phyloP scores from a whole-genome alignment of 2,888 invertebrate species.

The Pachydiplax longipennis region DNA sequence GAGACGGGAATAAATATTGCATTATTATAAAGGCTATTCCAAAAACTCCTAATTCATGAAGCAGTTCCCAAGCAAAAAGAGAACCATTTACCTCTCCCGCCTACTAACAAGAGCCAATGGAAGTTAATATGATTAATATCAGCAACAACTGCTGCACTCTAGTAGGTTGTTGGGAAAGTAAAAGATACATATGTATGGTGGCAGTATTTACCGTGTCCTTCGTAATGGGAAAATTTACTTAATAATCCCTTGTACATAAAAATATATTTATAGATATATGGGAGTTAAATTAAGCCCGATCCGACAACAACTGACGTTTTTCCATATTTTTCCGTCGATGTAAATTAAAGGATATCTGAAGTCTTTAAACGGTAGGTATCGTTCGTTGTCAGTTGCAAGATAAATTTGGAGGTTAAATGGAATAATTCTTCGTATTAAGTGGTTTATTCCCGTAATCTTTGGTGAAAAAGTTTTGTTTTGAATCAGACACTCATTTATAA shows the following conservation, averaged over 20 bases:
- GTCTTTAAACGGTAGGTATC: slow-evolving; percentile 28
- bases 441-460: background rate
- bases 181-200: slow-evolving; percentile 31
- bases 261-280: background rate
- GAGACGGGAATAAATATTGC: no score
- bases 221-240: slow-evolving; percentile 41
- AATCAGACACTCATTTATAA: background rate
- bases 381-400: background rate
- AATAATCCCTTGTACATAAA: slow-evolving; percentile 3
- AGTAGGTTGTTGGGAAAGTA: slow-evolving; percentile 10
- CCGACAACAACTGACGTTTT: background rate
- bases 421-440: background rate
- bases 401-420: background rate
- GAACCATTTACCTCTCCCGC: background rate
- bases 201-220: slow-evolving; percentile 38
- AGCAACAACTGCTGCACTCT: slow-evolving; percentile 34
- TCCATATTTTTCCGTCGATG: background rate
- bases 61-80: no score
- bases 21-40: no score
- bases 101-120: background rate
- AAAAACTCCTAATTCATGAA: no score
- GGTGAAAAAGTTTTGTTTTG: background rate
- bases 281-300: background rate
- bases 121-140: slow-evolving; percentile 10
- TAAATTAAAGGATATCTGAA: slow-evolving; percentile 32